These are phyloP conservation scores for Pardalotus punctatus DNA, from an alignment of 2,113 vertebrate species.

Conservation along the genomic window DNA sequence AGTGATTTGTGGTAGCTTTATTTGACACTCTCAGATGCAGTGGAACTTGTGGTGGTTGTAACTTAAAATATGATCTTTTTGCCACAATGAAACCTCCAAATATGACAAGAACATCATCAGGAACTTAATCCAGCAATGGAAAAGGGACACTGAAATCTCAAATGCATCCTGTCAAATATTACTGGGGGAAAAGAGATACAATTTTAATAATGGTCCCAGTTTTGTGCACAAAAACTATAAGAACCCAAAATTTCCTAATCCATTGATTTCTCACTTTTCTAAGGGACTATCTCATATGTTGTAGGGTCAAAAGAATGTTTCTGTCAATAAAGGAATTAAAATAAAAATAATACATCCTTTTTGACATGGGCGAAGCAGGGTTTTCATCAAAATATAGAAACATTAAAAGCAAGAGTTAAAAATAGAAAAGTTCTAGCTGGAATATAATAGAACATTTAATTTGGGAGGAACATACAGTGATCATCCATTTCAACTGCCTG, in stretches of 20 bases:
- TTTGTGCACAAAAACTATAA: not conserved
- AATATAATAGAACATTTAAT: not conserved
- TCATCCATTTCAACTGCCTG: not conserved
- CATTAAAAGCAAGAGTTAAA: not conserved
- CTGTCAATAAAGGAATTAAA: not conserved
- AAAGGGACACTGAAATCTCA: not conserved
- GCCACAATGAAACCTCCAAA: not conserved
- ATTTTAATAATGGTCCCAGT: not conserved
- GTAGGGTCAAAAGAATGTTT: not conserved
- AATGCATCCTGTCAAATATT: not conserved
- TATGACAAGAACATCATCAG: not conserved
- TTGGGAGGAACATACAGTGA: accelerated
- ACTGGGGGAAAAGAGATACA: accelerated
- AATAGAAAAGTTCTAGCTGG: not conserved
- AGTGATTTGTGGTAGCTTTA: not conserved
- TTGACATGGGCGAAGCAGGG: not conserved
- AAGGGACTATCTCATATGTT: not conserved
- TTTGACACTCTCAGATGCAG: not conserved
- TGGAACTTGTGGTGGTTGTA: not conserved
- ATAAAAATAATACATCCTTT: not conserved
- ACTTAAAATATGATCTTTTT: not conserved
- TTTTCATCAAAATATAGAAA: not conserved
- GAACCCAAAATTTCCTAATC: not conserved
- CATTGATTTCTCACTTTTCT: not conserved
- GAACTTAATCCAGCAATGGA: not conserved